phyloP scores from a whole-genome alignment of 2,888 invertebrate species.

The Fragum fragum region DNA sequence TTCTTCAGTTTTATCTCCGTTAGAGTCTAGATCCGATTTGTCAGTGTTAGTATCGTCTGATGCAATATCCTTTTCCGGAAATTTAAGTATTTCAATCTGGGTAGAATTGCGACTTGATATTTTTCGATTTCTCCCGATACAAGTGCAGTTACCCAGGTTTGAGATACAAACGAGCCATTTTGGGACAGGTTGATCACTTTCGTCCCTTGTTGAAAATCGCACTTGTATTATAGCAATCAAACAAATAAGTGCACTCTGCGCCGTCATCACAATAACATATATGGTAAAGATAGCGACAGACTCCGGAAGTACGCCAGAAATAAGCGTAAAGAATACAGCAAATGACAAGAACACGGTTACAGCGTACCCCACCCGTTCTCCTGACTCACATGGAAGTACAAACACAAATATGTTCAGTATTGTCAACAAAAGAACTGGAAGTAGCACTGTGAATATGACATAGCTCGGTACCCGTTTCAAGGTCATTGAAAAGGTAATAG shows the following conservation, averaged over 20 bases:
- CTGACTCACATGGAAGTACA: slow-evolving; percentile 25
- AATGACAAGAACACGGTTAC: slow-evolving; percentile 27
- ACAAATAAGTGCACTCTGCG: slow-evolving; percentile 12
- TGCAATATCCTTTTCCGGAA: neutral
- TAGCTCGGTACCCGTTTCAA: slow-evolving; percentile 11
- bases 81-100: neutral
- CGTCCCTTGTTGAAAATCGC: neutral
- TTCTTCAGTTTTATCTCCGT: neutral
- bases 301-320: slow-evolving; percentile 1
- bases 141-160: neutral
- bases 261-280: slow-evolving; percentile 8
- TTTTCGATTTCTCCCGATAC: neutral
- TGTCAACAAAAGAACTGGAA: slow-evolving; percentile 14
- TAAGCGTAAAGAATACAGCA: slow-evolving; percentile 28
- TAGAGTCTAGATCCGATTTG: neutral
- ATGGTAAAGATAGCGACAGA: slow-evolving; percentile 12
- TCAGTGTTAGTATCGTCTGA: neutral
- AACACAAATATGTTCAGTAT: slow-evolving; percentile 23
- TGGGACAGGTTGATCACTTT: neutral
- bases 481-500: slow-evolving; percentile 6
- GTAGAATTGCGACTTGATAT: neutral
- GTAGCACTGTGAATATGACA: slow-evolving; percentile 10
- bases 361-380: slow-evolving; percentile 22
- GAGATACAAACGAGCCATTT: slow-evolving; percentile 4
- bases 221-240: slow-evolving; percentile 9